Conservation (phyloP, 2,113 vertebrate genomes). For the Phyllostomus discolor region DNA sequence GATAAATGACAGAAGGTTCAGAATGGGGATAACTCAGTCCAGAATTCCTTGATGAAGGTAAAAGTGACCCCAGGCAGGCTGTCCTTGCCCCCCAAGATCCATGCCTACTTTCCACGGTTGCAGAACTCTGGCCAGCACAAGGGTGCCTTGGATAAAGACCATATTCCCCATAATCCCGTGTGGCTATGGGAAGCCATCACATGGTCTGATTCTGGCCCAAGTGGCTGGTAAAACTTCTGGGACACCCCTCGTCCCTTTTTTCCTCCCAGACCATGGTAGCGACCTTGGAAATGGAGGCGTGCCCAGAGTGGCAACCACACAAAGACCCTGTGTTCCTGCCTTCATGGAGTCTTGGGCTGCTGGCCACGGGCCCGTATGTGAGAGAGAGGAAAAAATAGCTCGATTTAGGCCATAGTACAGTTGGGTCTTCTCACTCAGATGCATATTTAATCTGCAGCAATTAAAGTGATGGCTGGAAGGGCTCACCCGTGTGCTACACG, state of each 20-base stretch:
- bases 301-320: accelerated
- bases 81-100: accelerated
- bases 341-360: accelerated
- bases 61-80: not conserved
- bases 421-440: not conserved
- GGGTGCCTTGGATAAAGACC: constrained; percentile 45
- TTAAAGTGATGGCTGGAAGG: accelerated
- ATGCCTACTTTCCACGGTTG: not conserved
- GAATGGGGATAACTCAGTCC: not conserved
- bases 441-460: not conserved
- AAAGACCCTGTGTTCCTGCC: too few relatives aligned
- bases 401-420: accelerated
- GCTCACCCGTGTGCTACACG: not conserved
- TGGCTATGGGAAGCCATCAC: not conserved
- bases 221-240: not conserved
- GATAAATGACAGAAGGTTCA: not conserved
- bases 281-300: not conserved
- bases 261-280: too few relatives aligned
- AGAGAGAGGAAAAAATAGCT: not conserved
- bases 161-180: constrained; percentile 30
- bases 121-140: not conserved
- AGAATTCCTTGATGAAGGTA: accelerated
- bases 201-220: not conserved
- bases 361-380: accelerated
- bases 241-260: too few relatives aligned